Evolutionary conservation across 2,797 vertebrate species (phyloP), one percentile per base, ranked within the genome.

Genomic region (Anas bernieri): DNA sequence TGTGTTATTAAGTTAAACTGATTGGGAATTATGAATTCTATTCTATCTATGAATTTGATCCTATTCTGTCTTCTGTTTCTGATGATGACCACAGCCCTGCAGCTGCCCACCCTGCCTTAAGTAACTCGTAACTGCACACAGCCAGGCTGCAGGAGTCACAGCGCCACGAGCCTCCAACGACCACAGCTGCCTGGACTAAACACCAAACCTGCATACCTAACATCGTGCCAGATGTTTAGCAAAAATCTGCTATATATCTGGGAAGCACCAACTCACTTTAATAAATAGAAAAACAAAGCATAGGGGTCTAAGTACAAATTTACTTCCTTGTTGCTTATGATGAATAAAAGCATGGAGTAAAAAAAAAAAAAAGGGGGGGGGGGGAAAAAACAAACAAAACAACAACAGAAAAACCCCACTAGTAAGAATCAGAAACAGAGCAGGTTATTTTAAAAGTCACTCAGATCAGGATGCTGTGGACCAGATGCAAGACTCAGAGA

Each of bases 1-100:
- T 26, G 25, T 12, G 14, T 5, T 37, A 41, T 0, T 20, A 28
- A 70, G 50, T 18, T 25, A 11, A 1, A 31, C 23, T 6, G 50
- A 56, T 11, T 14, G 48, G 13, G 48, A 48, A 48, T 3, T 4
- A 48, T 14, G 23, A 48, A 48, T 25, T 48, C 48, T 23, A 48
- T 48, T 46, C 45, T 48, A 23, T 12, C 22, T 8, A 14, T 48
- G 48, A 14, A 48, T 48, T 25, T 2, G 12, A 13, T 23, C 22
- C 46, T 23, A 7, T 25, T 48, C 12, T 25, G 48, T 23, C 48
- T 48, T 48, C 48, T 25, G 7, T 14, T 48, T 12, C 35, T 25
- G 77, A 35, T 9, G 70, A 8, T 25, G 26, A 3, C 4, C 61
- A 30, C 16, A 30, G 69, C 77, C 46, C 22, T 46, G 6, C 28